Conservation (phyloP, 2,113 vertebrate species). For the Xiphias gladius region DNA sequence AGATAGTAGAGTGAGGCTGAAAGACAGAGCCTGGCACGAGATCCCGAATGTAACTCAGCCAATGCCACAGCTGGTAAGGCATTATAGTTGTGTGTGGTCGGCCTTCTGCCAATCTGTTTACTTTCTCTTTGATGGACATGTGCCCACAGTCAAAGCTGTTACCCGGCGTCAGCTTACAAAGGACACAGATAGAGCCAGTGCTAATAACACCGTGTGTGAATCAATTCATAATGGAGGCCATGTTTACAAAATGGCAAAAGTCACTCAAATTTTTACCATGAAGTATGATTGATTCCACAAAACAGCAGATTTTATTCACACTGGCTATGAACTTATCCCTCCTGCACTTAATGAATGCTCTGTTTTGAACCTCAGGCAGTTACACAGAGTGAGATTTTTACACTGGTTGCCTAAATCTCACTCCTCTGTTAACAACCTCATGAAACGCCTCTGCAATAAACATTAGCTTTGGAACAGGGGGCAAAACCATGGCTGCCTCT, state of each 20-base stretch:
- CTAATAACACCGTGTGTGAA: slow-evolving; percentile 8
- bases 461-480: neutral
- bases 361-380: neutral
- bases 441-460: slow-evolving; percentile 41
- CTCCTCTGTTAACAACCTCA: slow-evolving; percentile 21
- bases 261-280: neutral
- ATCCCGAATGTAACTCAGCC: slow-evolving; percentile 32
- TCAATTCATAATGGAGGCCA: slow-evolving; percentile 26
- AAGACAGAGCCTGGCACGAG: neutral
- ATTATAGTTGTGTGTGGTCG: slow-evolving; percentile 30
- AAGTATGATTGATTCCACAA: neutral
- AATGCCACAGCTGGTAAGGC: slow-evolving; percentile 41
- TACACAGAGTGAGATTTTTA: slow-evolving; percentile 3
- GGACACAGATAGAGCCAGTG: slow-evolving; percentile 7
- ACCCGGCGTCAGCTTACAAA: slow-evolving; percentile 55
- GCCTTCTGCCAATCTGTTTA: slow-evolving; percentile 32
- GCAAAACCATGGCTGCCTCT: neutral
- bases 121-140: slow-evolving; percentile 47
- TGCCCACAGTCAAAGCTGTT: slow-evolving; percentile 37
- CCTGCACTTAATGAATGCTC: neutral
- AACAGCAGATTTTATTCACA: neutral
- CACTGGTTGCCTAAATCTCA: slow-evolving; percentile 20
- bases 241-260: neutral
- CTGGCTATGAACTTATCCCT: neutral
- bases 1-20: neutral